These are phyloP conservation scores for Corythaeola cristata DNA, from an alignment of 2,113 vertebrate species.

Conservation along the genomic window DNA sequence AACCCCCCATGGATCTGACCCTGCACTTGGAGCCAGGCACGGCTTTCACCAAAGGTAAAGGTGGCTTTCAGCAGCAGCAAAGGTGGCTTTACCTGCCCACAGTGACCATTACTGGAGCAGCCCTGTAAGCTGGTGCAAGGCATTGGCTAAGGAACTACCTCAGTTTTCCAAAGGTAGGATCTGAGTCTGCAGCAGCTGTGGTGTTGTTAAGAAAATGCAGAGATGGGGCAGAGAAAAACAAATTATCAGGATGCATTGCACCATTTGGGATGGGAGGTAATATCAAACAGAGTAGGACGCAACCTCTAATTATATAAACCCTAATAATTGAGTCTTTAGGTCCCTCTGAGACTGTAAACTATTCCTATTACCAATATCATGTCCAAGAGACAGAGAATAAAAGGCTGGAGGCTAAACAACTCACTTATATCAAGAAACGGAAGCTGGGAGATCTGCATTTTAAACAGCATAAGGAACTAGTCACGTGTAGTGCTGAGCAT, in stretches of 20 bases:
- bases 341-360: not conserved
- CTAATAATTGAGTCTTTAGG: not conserved
- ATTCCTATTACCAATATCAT: not conserved
- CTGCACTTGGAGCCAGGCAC: not conserved
- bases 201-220: not conserved
- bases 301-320: not conserved
- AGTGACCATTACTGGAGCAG: not conserved
- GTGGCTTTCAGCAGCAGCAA: not conserved
- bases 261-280: not conserved
- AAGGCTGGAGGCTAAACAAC: not conserved
- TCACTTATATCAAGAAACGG: not conserved
- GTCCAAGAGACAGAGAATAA: not conserved
- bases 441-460: not conserved
- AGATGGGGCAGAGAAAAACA: not conserved
- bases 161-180: not conserved
- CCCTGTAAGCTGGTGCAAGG: not conserved
- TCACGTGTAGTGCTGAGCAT: rapidly evolving
- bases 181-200: not conserved
- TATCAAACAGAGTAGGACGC: not conserved
- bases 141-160: not conserved
- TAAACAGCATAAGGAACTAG: not conserved
- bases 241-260: not conserved
- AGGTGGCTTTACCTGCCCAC: not conserved
- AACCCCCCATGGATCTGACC: not conserved
- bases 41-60: not conserved